phyloP scores from a whole-genome alignment of 2,797 vertebrate species.

The Pangasius macronema region DNA sequence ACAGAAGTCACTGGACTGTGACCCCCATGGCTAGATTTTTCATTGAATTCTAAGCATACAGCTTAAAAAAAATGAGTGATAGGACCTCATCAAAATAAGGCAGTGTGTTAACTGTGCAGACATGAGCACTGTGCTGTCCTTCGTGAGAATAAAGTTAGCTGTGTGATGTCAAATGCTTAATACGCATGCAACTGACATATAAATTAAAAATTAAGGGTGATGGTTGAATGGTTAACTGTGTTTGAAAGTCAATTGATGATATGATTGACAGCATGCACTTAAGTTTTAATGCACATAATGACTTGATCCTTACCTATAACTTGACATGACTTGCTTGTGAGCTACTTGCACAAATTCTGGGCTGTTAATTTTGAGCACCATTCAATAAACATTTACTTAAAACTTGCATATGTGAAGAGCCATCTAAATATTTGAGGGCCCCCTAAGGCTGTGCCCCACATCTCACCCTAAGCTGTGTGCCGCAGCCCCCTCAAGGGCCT shows the following conservation, averaged over 20 bases:
- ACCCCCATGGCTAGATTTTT: too few species aligned
- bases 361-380: background rate
- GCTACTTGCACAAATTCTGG: constrained; percentile 7
- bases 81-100: background rate
- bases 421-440: constrained; percentile 2
- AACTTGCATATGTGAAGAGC: constrained; percentile 2
- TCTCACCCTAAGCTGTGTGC: constrained; percentile 37
- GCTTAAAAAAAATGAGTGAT: too few species aligned
- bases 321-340: constrained; percentile 25
- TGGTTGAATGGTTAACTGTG: background rate
- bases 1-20: too few species aligned
- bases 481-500: constrained; percentile 43
- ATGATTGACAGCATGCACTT: background rate
- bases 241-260: background rate
- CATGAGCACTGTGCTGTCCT: background rate
- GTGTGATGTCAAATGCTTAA: background rate
- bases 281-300: constrained; percentile 15
- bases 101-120: background rate
- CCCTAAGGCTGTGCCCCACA: constrained; percentile 11
- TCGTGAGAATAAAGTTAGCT: background rate
- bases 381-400: constrained; percentile 14
- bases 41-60: background rate
- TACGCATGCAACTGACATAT: background rate
- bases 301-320: constrained; percentile 17
- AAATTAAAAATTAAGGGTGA: background rate